Base-by-base conservation (phyloP, 30 jellyfish, hydroid and myxozoan genomes). In the Pseudorhiza aurosa region DNA sequence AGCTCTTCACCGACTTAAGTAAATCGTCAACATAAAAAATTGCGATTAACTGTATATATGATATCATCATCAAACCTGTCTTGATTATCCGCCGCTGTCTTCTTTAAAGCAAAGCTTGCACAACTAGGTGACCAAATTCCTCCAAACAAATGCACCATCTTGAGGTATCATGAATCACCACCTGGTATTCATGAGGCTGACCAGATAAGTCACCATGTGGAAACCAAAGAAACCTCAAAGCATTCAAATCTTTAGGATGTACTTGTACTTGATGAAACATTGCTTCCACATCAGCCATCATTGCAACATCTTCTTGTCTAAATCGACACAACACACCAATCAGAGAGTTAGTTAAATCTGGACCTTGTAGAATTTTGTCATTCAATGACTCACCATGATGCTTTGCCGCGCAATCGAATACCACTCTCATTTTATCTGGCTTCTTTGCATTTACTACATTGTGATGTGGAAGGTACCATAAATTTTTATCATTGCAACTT, bases 381-480 rank as follows among this genome's bases (percentile, higher is more conserved):
- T 83, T 85, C 44, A 85, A 59, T 14, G 90, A 85, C 18, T 19
- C 51, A 44, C 81, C 79, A 18, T 47, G 27, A 70, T 24, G 55
- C 72, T 73, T 85, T 27, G 90, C 90, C 10, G 96, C 76, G 28
- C 87, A 68, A 78, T 84, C 90, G 47, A 83, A 83, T 24, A 83
- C 88, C 8, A 83, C 55, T 32, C 94, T 49, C 30, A 53, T 39
- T 40, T 65, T 81, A 21, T 68, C 87, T 2, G 93, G 93, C 40
- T 83, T 83, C 71, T 83, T 83, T 22, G 95, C 77, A 37, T 71
- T 32, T n/a, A 33, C n/a, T 17, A 85, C 89, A 4, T 63, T 40
- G 47, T 85, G 96, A 40, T 74, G 89, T 7, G 96, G 96, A 22
- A 85, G 79, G 53, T 72, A 85, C 96, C 96, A 85, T n/a, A n/a